A percentile compares a stretch with the other conserved stretches of the same genome.
phyloP scores from a whole-genome alignment of 2,888 invertebrate genomes.

The Parascotia fuliginaria region DNA sequence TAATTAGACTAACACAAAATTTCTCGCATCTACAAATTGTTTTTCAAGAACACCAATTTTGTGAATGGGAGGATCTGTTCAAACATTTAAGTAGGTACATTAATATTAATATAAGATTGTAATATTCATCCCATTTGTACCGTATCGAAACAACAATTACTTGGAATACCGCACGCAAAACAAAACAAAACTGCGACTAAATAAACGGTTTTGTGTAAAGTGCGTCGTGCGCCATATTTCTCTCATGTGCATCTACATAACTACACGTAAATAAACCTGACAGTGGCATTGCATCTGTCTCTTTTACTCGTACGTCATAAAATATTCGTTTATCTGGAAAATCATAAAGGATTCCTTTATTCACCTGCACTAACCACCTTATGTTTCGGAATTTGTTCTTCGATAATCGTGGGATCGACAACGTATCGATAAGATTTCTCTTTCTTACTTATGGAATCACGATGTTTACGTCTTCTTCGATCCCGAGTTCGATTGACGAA shows the following conservation, averaged over 20 bases:
- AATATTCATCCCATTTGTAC: slow-evolving; percentile 52
- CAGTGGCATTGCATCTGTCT: slow-evolving; percentile 59
- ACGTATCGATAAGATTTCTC: slow-evolving; percentile 59
- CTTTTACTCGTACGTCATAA: slow-evolving; percentile 56
- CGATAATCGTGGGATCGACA: slow-evolving; percentile 62
- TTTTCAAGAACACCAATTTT: neutral
- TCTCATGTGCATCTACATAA: slow-evolving; percentile 45
- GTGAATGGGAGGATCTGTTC: slow-evolving; percentile 16
- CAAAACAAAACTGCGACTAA: slow-evolving; percentile 67
- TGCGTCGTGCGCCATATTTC: slow-evolving; percentile 64
- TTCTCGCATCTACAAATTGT: neutral
- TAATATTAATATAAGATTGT: slow-evolving; percentile 51
- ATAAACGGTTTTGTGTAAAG: slow-evolving; percentile 64
- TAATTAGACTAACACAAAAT: slow-evolving; percentile 1
- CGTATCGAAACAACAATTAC: slow-evolving; percentile 74
- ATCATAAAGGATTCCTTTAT: slow-evolving; percentile 50
- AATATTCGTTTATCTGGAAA: slow-evolving; percentile 50
- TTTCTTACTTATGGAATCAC: slow-evolving; percentile 53
- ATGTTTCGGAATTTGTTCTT: slow-evolving; percentile 66
- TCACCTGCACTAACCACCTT: slow-evolving; percentile 66
- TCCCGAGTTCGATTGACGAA: slow-evolving; percentile 73
- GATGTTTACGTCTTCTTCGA: slow-evolving; percentile 69
- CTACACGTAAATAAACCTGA: slow-evolving; percentile 51
- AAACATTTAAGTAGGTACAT: slow-evolving; percentile 45
- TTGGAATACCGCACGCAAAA: slow-evolving; percentile 60